Evolutionary conservation across 1,140 invertebrate species (phyloP), one percentile per base, ranked within the genome.

Genomic region (Triops cancriformis): DNA sequence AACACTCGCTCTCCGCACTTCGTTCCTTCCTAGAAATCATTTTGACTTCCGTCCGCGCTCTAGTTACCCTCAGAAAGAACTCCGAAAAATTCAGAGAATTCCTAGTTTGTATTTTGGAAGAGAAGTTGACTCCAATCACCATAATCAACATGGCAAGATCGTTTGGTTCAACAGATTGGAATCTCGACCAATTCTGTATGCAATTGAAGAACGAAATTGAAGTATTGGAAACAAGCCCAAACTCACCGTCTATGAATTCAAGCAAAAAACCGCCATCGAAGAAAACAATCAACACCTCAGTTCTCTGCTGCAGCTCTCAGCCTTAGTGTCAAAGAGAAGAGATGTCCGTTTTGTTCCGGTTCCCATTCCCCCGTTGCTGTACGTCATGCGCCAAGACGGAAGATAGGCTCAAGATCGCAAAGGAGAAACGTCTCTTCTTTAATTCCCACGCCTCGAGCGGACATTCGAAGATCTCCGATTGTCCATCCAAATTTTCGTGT

Each of bases 81-180:
- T 31, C 76, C 1, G 76, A 76, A 27, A 28, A 43, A 4, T 76
- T 64, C n/a, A 11, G 76, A 26, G 76, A 76, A n/a, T 37, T 76
- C 37, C n/a, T 76, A 31, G 64, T 76, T 11, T 76, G 76, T 18
- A 76, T 76, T 31, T 31, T 76, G 11, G 43, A 45, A 31, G 76
- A 76, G 1, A 76, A 76, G 43, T 64, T 76, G 11, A n/a, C 45
- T 1, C 3, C 26, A 23, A 64, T 64, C 10, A 26, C 45, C n/a
- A 41, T 31, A 14, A 72, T 14, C 12, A 76, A 72, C 26, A 23
- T 76, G 23, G 45, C 76, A 28, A 41, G 76, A 18, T n/a, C 45
- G 28, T 64, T 64, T 18, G 45, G 72, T 10, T 12, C 41, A 14
- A 27, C 45, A 26, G 76, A 76, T 5, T 76, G n/a, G 9, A 76